Percentiles rank a stretch among this genome's conserved stretches.
These are phyloP conservation scores for Grammomys dolichurus DNA, from an alignment of 2,113 vertebrate species.

Conservation along the genomic window DNA sequence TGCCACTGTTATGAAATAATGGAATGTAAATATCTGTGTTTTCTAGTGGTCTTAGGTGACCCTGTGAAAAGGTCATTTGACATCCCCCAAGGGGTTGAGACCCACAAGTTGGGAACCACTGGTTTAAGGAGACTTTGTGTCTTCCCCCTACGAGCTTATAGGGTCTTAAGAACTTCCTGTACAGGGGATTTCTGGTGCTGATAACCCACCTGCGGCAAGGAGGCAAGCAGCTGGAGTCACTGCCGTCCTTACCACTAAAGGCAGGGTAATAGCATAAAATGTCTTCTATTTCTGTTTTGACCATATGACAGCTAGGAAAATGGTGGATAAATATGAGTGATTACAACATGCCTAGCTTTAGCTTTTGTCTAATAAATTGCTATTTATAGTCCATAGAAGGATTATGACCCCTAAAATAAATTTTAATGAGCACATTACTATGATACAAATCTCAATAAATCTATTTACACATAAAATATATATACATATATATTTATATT, in stretches of 20 bases:
- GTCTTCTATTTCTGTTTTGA: constrained; percentile 7
- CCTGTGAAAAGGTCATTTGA: not conserved
- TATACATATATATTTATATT: constrained; percentile 65
- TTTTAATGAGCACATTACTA: constrained; percentile 70
- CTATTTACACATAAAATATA: constrained; percentile 63
- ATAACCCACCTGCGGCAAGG: not conserved
- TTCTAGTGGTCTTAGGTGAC: not conserved
- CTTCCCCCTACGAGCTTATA: not conserved
- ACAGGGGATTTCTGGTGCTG: constrained; percentile 33
- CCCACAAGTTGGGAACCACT: not conserved
- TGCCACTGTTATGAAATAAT: not conserved
- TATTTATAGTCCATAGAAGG: constrained; percentile 62
- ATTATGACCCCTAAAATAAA: constrained; percentile 71
- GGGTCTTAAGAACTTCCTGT: constrained; percentile 33
- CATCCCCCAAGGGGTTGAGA: not conserved
- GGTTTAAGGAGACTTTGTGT: not conserved
- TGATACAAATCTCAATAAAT: constrained; percentile 70
- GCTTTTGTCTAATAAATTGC: constrained; percentile 69
- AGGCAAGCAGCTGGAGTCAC: not conserved
- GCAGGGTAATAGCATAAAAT: not conserved
- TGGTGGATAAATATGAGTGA: constrained; percentile 39
- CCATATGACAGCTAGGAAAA: not conserved
- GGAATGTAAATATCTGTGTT: not conserved
- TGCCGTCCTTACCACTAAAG: not conserved
- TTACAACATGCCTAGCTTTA: constrained; percentile 40